These are phyloP conservation scores for Tenthredo mesomela DNA, from an alignment of 2,888 invertebrate species.

Conservation along the genomic window DNA sequence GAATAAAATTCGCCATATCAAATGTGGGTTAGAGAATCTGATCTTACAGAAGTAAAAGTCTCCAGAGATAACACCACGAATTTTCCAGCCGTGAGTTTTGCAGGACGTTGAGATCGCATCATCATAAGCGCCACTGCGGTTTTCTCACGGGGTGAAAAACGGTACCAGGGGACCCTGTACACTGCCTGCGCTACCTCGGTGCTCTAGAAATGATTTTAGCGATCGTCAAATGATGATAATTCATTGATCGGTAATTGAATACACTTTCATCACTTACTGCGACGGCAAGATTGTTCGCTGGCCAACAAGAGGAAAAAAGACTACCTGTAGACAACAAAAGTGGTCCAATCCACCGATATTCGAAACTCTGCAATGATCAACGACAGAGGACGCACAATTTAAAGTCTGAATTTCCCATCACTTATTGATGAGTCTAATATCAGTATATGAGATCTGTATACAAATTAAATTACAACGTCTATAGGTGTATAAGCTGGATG, in stretches of 20 bases:
- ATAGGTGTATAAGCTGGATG: not conserved
- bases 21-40: not conserved
- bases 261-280: not conserved
- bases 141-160: conserved; percentile 49
- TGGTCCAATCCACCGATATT: not conserved
- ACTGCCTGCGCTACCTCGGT: conserved; percentile 56
- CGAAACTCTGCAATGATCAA: conserved; percentile 6
- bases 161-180: conserved; percentile 62
- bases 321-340: not conserved
- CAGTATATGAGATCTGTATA: not conserved
- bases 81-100: conserved; percentile 64
- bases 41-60: conserved; percentile 61
- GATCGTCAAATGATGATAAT: not conserved
- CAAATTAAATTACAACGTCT: not conserved
- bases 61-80: conserved; percentile 63
- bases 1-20: not conserved
- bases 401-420: not conserved
- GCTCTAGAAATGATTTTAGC: conserved; percentile 57
- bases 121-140: conserved; percentile 60
- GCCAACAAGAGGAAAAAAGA: conserved; percentile 29
- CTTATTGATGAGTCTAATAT: not conserved
- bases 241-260: not conserved
- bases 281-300: conserved; percentile 1
- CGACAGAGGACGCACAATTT: not conserved
- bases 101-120: conserved; percentile 60